phyloP scores from a whole-genome alignment of 1,140 invertebrate genomes.

The Neodiprion fabricii region DNA sequence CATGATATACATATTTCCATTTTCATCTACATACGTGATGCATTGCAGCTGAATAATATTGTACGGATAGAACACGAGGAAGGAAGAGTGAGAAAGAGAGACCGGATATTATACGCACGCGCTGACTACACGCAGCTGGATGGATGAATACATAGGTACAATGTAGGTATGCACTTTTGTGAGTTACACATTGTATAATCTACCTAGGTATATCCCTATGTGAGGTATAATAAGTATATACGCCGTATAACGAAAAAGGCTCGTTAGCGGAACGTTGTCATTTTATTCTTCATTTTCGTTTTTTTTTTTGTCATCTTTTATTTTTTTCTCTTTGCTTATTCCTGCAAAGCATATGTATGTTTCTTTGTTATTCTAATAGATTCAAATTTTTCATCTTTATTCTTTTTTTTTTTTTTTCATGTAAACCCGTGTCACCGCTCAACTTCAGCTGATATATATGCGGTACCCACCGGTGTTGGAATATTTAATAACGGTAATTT shows the following conservation, averaged over 20 bases:
- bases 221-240: no score
- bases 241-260: neutral
- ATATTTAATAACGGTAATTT: no score
- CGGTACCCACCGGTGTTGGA: no score
- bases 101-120: neutral
- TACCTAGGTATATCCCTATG: no score
- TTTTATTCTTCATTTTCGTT: neutral
- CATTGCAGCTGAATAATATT: no score
- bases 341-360: no score
- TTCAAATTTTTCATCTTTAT: neutral
- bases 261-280: neutral
- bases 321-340: no score
- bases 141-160: neutral
- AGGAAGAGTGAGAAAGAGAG: neutral
- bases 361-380: constrained; percentile 1
- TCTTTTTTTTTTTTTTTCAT: neutral
- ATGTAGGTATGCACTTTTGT: neutral
- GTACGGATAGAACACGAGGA: neutral
- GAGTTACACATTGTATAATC: no score
- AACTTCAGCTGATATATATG: no score
- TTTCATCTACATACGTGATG: neutral
- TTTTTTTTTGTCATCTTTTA: neutral
- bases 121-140: neutral
- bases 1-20: neutral
- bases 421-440: no score